Evolutionary conservation across 2,888 invertebrate species (phyloP).

Genomic region (Aleiodes alternator): DNA sequence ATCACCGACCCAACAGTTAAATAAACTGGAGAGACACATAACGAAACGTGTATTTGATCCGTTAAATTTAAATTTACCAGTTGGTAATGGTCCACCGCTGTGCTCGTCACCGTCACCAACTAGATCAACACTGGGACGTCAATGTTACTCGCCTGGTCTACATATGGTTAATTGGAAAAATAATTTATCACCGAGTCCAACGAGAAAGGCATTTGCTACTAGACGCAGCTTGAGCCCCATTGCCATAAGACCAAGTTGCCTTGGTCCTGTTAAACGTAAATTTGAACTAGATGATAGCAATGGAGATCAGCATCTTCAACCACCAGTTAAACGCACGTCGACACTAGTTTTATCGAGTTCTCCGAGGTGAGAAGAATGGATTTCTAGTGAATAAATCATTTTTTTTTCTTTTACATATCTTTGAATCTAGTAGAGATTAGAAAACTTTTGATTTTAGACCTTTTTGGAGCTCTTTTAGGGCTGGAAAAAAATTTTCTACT

Average conservation of each 20-base stretch:
- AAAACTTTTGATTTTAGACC: no score
- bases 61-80: conserved; percentile 73
- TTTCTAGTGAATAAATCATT: no score
- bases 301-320: conserved; percentile 69
- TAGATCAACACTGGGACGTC: conserved; percentile 75
- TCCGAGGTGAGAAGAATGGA: conserved; percentile 64
- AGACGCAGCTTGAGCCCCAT: conserved; percentile 92
- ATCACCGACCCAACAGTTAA: conserved; percentile 66
- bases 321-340: conserved; percentile 72
- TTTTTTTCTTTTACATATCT: not conserved
- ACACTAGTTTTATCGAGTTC: conserved; percentile 71
- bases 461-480: no score
- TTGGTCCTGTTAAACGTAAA: conserved; percentile 80
- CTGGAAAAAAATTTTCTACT: no score
- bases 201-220: conserved; percentile 87
- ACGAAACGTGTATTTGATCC: conserved; percentile 73
- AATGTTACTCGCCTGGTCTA: conserved; percentile 79
- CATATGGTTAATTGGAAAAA: conserved; percentile 77
- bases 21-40: conserved; percentile 64
- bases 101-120: conserved; percentile 82
- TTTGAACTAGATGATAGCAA: conserved; percentile 79
- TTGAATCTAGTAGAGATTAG: no score
- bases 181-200: conserved; percentile 88
- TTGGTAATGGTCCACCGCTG: conserved; percentile 76
- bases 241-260: conserved; percentile 81